These are phyloP conservation scores for Eristalis tenax DNA, from an alignment of 2,888 invertebrate genomes.

Conservation along the genomic window DNA sequence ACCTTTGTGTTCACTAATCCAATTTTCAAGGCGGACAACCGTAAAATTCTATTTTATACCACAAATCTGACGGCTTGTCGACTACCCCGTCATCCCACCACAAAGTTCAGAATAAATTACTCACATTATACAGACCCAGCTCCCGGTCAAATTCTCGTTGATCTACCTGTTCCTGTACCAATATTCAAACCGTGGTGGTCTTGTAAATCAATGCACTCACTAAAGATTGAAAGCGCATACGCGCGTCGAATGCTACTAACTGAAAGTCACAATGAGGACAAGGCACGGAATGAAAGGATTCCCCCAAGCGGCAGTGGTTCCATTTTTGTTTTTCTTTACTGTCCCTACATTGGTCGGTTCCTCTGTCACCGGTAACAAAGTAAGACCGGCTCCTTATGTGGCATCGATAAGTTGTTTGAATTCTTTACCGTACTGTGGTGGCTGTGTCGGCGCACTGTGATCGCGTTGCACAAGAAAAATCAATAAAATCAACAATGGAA, in stretches of 20 bases:
- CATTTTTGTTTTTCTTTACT: slow-evolving; percentile 33
- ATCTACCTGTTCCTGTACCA: slow-evolving; percentile 56
- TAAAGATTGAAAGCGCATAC: slow-evolving; percentile 29
- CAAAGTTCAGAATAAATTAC: slow-evolving; percentile 63
- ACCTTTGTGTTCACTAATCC: slow-evolving; percentile 46
- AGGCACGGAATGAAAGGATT: slow-evolving; percentile 69
- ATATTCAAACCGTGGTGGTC: slow-evolving; percentile 62
- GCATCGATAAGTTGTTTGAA: slow-evolving; percentile 42
- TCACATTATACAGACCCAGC: slow-evolving; percentile 31
- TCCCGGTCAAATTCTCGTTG: slow-evolving; percentile 58
- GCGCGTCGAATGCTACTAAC: slow-evolving; percentile 29
- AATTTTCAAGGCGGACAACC: slow-evolving; percentile 54
- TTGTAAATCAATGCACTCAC: slow-evolving; percentile 66
- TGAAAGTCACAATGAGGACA: slow-evolving; percentile 51
- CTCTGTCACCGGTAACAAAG: slow-evolving; percentile 48
- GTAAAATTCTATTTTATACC: slow-evolving; percentile 55
- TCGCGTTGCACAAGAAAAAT: slow-evolving; percentile 43
- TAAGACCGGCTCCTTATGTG: slow-evolving; percentile 59
- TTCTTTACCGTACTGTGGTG: slow-evolving; percentile 4
- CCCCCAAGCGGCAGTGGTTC: slow-evolving; percentile 42
- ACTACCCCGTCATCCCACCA: slow-evolving; percentile 51
- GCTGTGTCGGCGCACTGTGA: slow-evolving; percentile 11
- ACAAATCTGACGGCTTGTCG: slow-evolving; percentile 54
- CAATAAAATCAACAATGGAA: slow-evolving; percentile 55
- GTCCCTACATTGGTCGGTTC: slow-evolving; percentile 31